Evolutionary conservation across 2,888 invertebrate genomes (phyloP), one percentile per base, ranked within the genome.

Genomic region (Dusona sp.): DNA sequence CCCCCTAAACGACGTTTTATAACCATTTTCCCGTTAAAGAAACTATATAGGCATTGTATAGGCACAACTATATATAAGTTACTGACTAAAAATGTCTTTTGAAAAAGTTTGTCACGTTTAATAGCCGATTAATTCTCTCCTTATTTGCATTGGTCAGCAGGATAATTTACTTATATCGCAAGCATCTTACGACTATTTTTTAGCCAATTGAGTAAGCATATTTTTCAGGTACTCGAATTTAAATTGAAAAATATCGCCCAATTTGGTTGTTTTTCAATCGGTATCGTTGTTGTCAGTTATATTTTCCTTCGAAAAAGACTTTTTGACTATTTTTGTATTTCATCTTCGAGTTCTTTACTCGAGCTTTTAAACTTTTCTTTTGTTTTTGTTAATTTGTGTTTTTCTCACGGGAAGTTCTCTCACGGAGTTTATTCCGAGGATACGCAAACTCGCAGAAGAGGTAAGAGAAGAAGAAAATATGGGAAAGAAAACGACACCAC

Each of bases 401-500:
- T 72, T 22, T 25, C 19, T 68, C 29, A 22, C 48, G 70, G 29
- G 45, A 78, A 19, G 73, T 29, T 79, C 45, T 79, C 42, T 25
- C 57, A 36, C 13, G 36, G 77, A 83, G 72, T 78, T 78, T 84
- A 84, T 84, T 79, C 70, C 54, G 36, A 45, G 64, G 67, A 82
- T 68, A 82, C 25, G 75, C 64, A 83, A 65, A 25, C 38, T 19
- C 65, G 29, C 45, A 1, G 3, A 72, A 57, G 48, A 75, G 67
- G 29, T n/a, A 38, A 54, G 57, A 42, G 29, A 29, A 54, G 42
- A 42, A 3, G n/a, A 19, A 65, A 38, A 65, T 22, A 73, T 36
- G 25, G 38, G 29, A 51, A 51, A 70, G 75, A 79, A 81, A 87
- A 82, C 84, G 79, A 81, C 77, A 81, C 88, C 83, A 68, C 86